Conservation (phyloP, 2,113 vertebrate species). For the Protomyctophum bolini region DNA sequence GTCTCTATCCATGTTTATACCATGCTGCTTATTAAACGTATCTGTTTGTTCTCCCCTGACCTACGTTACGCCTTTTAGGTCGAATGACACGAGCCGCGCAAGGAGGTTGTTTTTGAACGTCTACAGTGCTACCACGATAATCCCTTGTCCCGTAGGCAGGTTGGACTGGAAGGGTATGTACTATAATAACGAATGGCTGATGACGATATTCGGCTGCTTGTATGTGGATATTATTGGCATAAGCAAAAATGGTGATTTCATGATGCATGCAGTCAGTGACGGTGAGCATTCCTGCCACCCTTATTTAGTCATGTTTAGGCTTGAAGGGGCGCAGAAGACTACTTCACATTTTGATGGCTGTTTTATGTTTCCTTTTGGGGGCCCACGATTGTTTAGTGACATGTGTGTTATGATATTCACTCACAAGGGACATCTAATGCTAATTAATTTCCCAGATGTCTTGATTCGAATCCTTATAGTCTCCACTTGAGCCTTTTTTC, state of each 20-base stretch:
- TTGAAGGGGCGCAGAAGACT: constrained; percentile 4
- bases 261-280: background rate
- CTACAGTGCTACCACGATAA: constrained; percentile 3
- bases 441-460: background rate
- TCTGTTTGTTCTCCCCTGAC: constrained; percentile 13
- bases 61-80: background rate
- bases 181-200: background rate
- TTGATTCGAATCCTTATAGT: background rate
- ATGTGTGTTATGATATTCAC: constrained; percentile 53
- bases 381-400: constrained; percentile 20
- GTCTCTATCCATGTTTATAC: constrained; percentile 31
- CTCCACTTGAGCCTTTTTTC: background rate
- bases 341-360: constrained; percentile 1
- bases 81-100: background rate
- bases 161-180: constrained; percentile 12
- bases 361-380: constrained; percentile 3
- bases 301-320: constrained; percentile 9
- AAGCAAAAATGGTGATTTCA: constrained; percentile 14
- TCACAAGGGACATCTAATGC: constrained; percentile 16
- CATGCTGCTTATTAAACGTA: constrained; percentile 33
- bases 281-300: background rate
- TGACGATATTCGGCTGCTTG: constrained; percentile 3
- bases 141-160: background rate
- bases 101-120: background rate
- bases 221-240: background rate